Evolutionary conservation across 2,113 vertebrate species (phyloP).

Genomic region (Tetrao urogallus): DNA sequence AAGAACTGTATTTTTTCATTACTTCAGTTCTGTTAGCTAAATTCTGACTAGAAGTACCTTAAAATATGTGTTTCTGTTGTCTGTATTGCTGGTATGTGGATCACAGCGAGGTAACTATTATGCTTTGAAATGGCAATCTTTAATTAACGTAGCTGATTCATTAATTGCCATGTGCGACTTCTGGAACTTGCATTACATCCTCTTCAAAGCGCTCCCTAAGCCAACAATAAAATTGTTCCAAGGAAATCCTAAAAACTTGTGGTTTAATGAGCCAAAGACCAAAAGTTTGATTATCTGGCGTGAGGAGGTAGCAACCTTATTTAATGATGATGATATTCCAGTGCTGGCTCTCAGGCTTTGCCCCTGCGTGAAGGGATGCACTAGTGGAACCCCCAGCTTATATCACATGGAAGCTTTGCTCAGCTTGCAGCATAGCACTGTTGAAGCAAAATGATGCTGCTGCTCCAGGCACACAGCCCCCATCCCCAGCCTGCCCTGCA

Average conservation of each 20-base stretch:
- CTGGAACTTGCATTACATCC: neutral
- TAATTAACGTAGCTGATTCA: slow-evolving; percentile 58
- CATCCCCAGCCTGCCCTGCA: neutral
- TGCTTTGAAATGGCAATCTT: slow-evolving; percentile 1
- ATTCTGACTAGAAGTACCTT: neutral
- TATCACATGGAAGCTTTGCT: neutral
- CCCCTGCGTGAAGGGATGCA: neutral
- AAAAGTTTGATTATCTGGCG: neutral
- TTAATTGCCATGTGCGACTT: slow-evolving; percentile 31
- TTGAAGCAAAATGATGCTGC: neutral
- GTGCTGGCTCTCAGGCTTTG: neutral
- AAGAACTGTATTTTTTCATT: neutral
- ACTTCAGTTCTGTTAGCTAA: neutral
- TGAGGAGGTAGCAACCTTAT: neutral
- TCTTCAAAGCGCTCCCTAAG: neutral
- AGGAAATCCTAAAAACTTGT: neutral
- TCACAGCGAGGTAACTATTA: slow-evolving; percentile 42
- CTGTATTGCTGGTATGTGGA: neutral
- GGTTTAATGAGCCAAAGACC: neutral
- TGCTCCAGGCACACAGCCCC: no score
- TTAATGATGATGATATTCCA: neutral
- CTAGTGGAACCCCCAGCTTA: neutral
- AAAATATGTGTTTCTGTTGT: neutral
- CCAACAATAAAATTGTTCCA: slow-evolving; percentile 8
- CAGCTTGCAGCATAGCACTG: neutral